Evolutionary conservation across 2,888 invertebrate species (phyloP).

Genomic region (Brachylomia viminalis): DNA sequence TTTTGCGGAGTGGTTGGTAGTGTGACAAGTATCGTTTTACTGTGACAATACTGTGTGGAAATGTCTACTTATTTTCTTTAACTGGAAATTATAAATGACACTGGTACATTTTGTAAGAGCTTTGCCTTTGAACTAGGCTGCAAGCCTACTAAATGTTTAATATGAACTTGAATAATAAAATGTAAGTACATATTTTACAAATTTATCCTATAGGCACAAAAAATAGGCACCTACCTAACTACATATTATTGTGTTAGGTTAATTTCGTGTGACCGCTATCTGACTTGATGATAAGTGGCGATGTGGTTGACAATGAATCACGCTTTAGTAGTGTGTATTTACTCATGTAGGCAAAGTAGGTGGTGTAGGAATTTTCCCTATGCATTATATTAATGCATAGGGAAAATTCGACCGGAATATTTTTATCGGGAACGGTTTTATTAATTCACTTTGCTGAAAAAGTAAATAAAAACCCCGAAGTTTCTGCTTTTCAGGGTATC

Average conservation of each 20-base stretch:
- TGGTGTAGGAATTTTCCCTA: no score
- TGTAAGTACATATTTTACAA: no score
- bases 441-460: neutral
- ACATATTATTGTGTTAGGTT: neutral
- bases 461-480: neutral
- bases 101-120: no score
- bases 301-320: slow-evolving; percentile 15
- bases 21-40: slow-evolving; percentile 60
- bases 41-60: slow-evolving; percentile 23
- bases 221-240: neutral
- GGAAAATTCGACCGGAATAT: neutral
- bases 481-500: neutral
- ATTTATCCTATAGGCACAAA: no score
- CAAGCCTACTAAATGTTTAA: neutral
- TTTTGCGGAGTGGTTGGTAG: slow-evolving; percentile 60
- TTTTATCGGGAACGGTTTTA: neutral
- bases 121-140: neutral
- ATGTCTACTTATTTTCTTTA: neutral
- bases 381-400: no score
- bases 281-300: slow-evolving; percentile 6
- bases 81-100: neutral
- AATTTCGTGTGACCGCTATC: slow-evolving; percentile 27
- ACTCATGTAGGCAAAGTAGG: neutral
- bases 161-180: neutral
- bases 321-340: neutral